A percentile compares a stretch with the other conserved stretches of the same genome.
phyloP scores from a whole-genome alignment of 1,140 invertebrate genomes.

The Drosophila arawakana region DNA sequence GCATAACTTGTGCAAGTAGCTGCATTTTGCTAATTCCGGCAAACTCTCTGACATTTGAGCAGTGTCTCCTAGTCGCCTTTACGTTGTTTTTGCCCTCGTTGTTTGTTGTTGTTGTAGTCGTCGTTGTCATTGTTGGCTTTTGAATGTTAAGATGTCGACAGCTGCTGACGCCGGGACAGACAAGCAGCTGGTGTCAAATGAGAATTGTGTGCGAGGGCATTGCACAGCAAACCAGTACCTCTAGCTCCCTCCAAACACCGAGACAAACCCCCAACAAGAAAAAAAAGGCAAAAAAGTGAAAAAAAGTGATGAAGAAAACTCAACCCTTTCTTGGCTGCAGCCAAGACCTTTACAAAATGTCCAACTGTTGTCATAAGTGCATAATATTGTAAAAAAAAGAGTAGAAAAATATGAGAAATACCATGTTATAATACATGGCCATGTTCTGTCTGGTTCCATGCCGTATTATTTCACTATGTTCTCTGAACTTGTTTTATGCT shows the following conservation, averaged over 20 bases:
- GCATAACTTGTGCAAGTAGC: constrained; percentile 61
- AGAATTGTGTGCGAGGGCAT: constrained; percentile 63
- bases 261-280: not conserved
- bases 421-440: constrained; percentile 53
- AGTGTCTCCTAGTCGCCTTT: constrained; percentile 34
- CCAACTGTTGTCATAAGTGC: constrained; percentile 59
- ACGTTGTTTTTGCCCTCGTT: not conserved
- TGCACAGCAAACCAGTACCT: constrained; percentile 39
- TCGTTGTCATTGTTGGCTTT: constrained; percentile 77
- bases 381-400: constrained; percentile 63
- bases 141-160: constrained; percentile 79
- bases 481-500: constrained; percentile 15
- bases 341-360: constrained; percentile 36
- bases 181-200: constrained; percentile 70
- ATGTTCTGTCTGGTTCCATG: constrained; percentile 56
- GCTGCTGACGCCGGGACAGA: constrained; percentile 49
- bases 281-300: not conserved
- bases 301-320: not conserved
- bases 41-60: constrained; percentile 63
- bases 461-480: constrained; percentile 1
- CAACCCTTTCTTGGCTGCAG: constrained; percentile 27
- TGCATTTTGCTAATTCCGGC: constrained; percentile 77
- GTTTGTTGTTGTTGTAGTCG: constrained; percentile 14
- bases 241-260: not conserved
- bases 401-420: constrained; percentile 42